A percentile compares a stretch with the other conserved stretches of the same genome.
phyloP scores from a whole-genome alignment of 2,797 vertebrate species.

The Lagorchestes hirsutus region DNA sequence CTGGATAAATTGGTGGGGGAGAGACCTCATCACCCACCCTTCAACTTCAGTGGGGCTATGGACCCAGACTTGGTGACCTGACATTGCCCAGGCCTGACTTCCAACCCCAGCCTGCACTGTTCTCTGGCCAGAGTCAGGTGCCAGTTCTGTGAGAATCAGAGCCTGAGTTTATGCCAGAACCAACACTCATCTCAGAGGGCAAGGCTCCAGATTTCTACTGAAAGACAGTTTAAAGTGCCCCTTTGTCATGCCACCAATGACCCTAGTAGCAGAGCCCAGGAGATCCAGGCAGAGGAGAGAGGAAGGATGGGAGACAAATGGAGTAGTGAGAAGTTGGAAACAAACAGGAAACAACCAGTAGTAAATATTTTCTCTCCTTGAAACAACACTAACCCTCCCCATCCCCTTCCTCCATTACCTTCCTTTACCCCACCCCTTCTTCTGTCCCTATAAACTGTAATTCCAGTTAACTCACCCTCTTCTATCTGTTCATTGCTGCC shows the following conservation, averaged over 20 bases:
- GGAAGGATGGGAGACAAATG: slow-evolving; percentile 72
- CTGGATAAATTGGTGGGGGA: not conserved
- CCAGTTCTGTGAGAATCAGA: not conserved
- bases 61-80: not conserved
- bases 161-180: not conserved
- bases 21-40: not conserved
- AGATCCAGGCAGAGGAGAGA: slow-evolving; percentile 62
- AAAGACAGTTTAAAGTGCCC: slow-evolving; percentile 19
- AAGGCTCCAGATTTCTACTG: not conserved
- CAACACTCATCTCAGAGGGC: not conserved
- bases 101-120: not conserved
- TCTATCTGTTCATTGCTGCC: not conserved
- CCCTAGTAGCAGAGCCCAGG: slow-evolving; percentile 43
- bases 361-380: slow-evolving; percentile 82
- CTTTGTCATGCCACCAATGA: not conserved
- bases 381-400: slow-evolving; percentile 59
- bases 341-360: slow-evolving; percentile 76
- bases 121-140: not conserved
- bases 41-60: not conserved
- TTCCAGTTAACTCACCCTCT: not conserved
- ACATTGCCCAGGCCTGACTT: not conserved
- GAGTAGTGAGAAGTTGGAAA: slow-evolving; percentile 74
- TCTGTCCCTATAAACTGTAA: not conserved
- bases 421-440: slow-evolving; percentile 11
- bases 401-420: slow-evolving; percentile 18